Conservation (phyloP, 1,140 invertebrate genomes). For the Drosophila micromelanica region DNA sequence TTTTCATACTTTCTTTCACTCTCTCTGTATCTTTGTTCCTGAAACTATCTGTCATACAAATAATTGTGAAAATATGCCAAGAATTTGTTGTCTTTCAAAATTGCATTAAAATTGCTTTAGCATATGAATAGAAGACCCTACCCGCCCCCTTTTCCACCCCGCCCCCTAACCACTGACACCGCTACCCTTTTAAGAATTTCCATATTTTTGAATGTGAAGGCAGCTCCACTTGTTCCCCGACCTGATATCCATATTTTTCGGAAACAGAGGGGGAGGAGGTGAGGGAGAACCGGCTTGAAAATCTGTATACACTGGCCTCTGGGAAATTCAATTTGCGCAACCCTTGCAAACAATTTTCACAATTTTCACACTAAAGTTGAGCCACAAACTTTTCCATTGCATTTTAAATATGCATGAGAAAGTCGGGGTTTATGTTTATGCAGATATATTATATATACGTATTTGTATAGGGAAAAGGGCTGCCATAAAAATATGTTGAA, state of each 20-base stretch:
- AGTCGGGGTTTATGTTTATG: slow-evolving; percentile 51
- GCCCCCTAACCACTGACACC: no score
- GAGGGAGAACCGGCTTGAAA: no score
- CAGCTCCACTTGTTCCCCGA: background rate
- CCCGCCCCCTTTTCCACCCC: background rate
- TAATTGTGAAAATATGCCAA: slow-evolving; percentile 20
- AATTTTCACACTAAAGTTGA: slow-evolving; percentile 57
- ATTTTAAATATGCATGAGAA: slow-evolving; percentile 67
- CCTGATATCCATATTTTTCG: slow-evolving; percentile 1
- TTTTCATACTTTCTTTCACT: background rate
- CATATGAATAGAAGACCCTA: slow-evolving; percentile 9
- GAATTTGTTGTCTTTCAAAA: slow-evolving; percentile 16
- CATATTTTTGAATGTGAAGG: slow-evolving; percentile 14
- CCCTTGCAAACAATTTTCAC: slow-evolving; percentile 32
- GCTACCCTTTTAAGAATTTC: background rate
- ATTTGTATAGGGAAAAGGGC: no score
- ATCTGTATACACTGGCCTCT: no score
- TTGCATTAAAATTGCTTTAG: slow-evolving; percentile 31
- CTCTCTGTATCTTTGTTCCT: background rate
- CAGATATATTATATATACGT: slow-evolving; percentile 18
- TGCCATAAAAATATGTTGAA: background rate
- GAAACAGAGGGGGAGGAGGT: background rate
- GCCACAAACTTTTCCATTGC: slow-evolving; percentile 54
- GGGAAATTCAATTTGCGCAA: slow-evolving; percentile 43
- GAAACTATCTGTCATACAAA: background rate